Conservation (phyloP, 92 coral and sea anemone species). For the Pocillopora meandrina region DNA sequence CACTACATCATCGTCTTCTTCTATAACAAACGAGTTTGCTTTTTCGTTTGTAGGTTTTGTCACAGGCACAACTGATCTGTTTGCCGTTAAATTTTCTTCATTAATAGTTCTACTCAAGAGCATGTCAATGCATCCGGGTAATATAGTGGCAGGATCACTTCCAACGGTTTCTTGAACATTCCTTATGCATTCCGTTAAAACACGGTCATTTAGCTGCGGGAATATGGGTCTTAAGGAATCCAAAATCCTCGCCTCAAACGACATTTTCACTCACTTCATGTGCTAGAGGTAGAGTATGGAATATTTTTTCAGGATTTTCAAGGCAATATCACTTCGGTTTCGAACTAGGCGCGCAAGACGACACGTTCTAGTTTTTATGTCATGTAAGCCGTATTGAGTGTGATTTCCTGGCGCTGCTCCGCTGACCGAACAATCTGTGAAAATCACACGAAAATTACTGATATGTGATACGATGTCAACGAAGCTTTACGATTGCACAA, state of each 20-base stretch:
- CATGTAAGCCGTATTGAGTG: not conserved
- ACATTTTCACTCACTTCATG: not conserved
- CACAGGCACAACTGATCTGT: not conserved
- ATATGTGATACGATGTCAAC: too few relatives aligned
- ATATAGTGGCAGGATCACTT: conserved; percentile 58
- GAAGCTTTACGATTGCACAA: conserved; percentile 10
- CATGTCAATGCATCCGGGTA: conserved; percentile 65
- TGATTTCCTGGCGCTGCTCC: not conserved
- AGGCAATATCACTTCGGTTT: conserved; percentile 4
- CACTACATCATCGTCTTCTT: conserved; percentile 62
- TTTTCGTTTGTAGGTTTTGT: not conserved
- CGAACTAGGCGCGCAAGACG: conserved; percentile 6
- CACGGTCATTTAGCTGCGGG: conserved; percentile 69
- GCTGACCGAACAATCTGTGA: not conserved
- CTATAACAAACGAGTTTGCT: not conserved
- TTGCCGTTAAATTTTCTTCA: conserved; percentile 14
- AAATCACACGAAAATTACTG: too few relatives aligned
- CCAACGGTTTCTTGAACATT: conserved; percentile 70
- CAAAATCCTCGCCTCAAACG: conserved; percentile 46
- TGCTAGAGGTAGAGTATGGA: not conserved
- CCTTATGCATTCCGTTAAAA: conserved; percentile 57
- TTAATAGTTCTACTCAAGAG: conserved; percentile 43
- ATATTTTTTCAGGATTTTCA: not conserved
- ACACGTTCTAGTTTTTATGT: not conserved
- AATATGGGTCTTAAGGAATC: conserved; percentile 81